Evolutionary conservation across 2,888 invertebrate genomes (phyloP).

Genomic region (Biston betularia): DNA sequence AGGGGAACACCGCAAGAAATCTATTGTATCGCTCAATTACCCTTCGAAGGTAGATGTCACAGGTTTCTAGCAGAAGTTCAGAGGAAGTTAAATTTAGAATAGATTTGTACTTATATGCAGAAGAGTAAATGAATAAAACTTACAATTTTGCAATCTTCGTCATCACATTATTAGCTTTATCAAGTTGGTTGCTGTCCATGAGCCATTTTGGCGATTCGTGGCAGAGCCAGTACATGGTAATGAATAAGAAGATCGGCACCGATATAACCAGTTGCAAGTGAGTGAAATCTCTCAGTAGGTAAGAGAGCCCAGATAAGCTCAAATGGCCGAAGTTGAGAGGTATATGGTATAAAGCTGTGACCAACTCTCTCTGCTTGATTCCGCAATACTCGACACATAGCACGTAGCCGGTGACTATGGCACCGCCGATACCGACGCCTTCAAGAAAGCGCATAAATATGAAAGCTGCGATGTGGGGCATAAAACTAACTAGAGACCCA

Average conservation of each 20-base stretch:
- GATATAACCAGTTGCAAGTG: constrained; percentile 67
- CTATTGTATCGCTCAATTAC: too few relatives aligned
- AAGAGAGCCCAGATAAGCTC: constrained; percentile 66
- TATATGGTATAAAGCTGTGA: constrained; percentile 68
- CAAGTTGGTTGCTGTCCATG: constrained; percentile 60
- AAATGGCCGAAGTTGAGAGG: constrained; percentile 70
- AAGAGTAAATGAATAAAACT: constrained; percentile 46
- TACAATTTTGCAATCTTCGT: constrained; percentile 65
- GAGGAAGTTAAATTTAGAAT: too few relatives aligned
- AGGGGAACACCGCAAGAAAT: too few relatives aligned
- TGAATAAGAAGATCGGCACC: constrained; percentile 61
- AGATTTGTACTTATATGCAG: too few relatives aligned
- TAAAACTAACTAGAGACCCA: constrained; percentile 61
- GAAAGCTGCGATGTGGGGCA: constrained; percentile 58
- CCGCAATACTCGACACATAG: constrained; percentile 71
- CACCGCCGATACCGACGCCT: constrained; percentile 69
- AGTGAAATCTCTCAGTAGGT: constrained; percentile 64
- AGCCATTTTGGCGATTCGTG: constrained; percentile 77
- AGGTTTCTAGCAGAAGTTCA: too few relatives aligned
- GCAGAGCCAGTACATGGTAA: constrained; percentile 53
- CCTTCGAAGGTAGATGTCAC: too few relatives aligned
- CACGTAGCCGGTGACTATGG: constrained; percentile 70
- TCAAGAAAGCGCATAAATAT: constrained; percentile 65
- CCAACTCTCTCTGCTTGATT: constrained; percentile 59
- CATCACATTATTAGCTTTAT: constrained; percentile 60